phyloP scores from a whole-genome alignment of 2,113 vertebrate species.

The Budorcas taxicolor region DNA sequence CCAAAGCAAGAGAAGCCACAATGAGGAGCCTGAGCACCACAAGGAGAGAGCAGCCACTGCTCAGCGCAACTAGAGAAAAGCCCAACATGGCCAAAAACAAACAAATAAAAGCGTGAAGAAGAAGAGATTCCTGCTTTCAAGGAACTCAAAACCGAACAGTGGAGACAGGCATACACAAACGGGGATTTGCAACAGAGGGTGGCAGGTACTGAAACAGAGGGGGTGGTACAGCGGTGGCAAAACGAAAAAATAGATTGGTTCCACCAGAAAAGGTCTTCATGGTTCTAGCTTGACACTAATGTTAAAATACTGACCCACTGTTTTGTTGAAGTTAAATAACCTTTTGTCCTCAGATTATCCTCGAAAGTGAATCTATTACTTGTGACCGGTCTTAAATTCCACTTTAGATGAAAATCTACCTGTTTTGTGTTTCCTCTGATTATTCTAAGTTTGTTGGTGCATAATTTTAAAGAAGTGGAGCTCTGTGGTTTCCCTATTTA shows the following conservation, averaged over 20 bases:
- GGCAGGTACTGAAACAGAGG: background rate
- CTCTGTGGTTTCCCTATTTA: background rate
- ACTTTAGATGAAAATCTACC: conserved; percentile 20
- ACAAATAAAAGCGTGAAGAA: background rate
- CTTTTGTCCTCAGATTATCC: conserved; percentile 16
- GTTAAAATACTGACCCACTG: background rate
- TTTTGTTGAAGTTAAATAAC: conserved; percentile 8
- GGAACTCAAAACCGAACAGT: background rate
- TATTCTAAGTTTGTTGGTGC: conserved; percentile 27
- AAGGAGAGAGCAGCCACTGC: background rate
- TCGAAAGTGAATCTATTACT: conserved; percentile 32
- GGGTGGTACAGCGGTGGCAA: background rate
- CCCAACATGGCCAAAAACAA: background rate
- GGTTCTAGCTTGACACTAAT: background rate
- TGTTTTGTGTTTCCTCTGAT: background rate
- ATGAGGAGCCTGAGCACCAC: background rate
- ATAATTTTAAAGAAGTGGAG: background rate
- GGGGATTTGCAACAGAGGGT: background rate
- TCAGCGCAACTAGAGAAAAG: background rate
- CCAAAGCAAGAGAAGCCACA: background rate
- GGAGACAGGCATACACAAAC: background rate
- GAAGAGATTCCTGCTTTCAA: background rate
- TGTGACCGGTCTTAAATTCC: conserved; percentile 7
- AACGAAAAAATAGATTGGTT: background rate
- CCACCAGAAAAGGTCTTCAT: background rate